phyloP scores from a whole-genome alignment of 2,888 invertebrate genomes.

The Chrysotoxum bicinctum region DNA sequence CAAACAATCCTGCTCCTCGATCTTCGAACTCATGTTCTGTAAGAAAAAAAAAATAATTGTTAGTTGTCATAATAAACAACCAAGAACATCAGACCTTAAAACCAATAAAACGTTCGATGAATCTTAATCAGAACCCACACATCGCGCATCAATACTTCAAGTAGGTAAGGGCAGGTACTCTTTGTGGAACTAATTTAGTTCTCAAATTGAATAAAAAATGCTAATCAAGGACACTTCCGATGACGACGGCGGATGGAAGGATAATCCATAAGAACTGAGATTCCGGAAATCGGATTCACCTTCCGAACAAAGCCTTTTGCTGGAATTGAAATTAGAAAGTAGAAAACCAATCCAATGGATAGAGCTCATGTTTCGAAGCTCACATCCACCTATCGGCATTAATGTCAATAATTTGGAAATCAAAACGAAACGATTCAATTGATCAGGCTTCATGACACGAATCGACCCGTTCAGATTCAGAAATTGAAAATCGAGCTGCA shows the following conservation, averaged over 20 bases:
- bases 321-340: neutral
- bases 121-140: constrained; percentile 60
- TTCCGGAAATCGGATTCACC: neutral
- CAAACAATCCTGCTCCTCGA: neutral
- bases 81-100: constrained; percentile 10
- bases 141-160: neutral
- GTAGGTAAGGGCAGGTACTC: neutral
- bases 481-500: neutral
- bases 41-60: neutral
- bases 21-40: neutral
- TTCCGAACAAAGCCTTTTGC: neutral
- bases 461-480: constrained; percentile 47
- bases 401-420: constrained; percentile 7
- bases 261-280: neutral
- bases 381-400: neutral
- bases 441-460: constrained; percentile 67
- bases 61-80: constrained; percentile 25
- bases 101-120: constrained; percentile 30
- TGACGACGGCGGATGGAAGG: constrained; percentile 28
- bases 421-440: constrained; percentile 65
- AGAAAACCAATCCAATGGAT: constrained; percentile 20
- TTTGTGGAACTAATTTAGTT: constrained; percentile 4
- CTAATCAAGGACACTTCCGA: constrained; percentile 62
- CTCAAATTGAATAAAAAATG: neutral
- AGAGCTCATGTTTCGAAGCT: constrained; percentile 44